Evolutionary conservation across 1,140 invertebrate genomes (phyloP), one percentile per base, ranked within the genome.

Genomic region (Heliconius hewitsoni): DNA sequence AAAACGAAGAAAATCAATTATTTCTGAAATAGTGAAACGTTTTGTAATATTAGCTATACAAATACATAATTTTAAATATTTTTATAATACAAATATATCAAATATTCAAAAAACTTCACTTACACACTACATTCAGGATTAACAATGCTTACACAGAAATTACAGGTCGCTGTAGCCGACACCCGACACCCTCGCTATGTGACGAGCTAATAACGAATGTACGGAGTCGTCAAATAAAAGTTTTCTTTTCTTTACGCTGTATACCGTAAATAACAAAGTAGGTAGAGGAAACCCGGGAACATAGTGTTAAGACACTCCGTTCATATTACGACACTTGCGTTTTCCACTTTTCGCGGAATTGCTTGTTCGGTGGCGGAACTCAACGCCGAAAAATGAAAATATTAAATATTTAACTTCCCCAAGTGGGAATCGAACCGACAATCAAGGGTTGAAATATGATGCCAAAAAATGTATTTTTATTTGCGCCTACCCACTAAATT

Each of bases 111-210:
- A 3, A 30, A 13, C 60, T 27, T 30, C 60, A 66, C 2, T 2
- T 4, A 16, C n/a, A 66, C 27, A 66, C 60, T 66, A 66, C 13
- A 66, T 66, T 66, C 60, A 66, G 88, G 87, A 89, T 85, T 87
- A 90, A 93, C 92, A 92, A 93, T 92, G 91, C 90, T 93, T 90
- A 90, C 89, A 91, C 87, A 87, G 86, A 92, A 92, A 93, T 92
- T 92, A 92, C 88, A 86, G 84, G 84, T 86, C 85, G 82, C 85
- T 83, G 82, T 86, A 83, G 80, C 83, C 85, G 82, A 85, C 85
- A 82, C 80, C 80, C 87, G 84, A 85, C 85, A 82, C 60, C 60
- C 60, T 30, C 60, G 83, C 82, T 78, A 70, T 76, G 79, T 50
- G 74, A 66, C 71, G 74, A 60, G 37, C 8, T 46, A 34, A 85